Conservation (phyloP, 2,797 vertebrate species). For the Acipenser transmontanus region DNA sequence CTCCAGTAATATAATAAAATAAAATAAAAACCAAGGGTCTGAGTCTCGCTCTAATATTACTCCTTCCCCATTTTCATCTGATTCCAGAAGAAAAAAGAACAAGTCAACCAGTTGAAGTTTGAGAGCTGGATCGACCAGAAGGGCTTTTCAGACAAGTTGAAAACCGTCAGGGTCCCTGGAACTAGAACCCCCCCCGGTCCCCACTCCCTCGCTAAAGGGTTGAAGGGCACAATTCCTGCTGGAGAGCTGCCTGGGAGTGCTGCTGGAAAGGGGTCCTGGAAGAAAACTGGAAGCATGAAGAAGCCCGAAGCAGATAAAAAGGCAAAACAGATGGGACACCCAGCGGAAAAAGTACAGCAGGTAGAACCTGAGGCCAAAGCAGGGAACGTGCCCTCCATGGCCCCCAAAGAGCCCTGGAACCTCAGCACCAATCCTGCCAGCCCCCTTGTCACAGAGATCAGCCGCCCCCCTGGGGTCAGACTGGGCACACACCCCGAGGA, state of each 20-base stretch:
- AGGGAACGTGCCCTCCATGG: neutral
- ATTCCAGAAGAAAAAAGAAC: constrained; percentile 28
- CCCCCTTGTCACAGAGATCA: constrained; percentile 13
- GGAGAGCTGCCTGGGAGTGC: constrained; percentile 18
- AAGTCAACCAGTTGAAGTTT: constrained; percentile 26
- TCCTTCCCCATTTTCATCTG: neutral
- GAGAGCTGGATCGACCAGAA: constrained; percentile 41
- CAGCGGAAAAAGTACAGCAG: neutral
- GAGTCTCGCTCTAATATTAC: neutral
- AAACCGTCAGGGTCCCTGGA: neutral
- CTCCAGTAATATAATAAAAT: neutral
- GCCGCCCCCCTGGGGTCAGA: constrained; percentile 35
- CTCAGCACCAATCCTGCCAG: constrained; percentile 22
- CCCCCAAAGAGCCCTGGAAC: constrained; percentile 13
- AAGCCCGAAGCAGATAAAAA: neutral
- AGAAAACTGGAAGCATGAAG: neutral
- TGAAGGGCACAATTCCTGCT: constrained; percentile 25
- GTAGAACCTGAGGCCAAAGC: neutral
- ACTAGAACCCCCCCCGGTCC: constrained; percentile 13
- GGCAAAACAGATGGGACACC: neutral
- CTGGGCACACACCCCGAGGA: constrained; percentile 27
- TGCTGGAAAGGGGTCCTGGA: neutral
- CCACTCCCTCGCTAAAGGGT: constrained; percentile 12
- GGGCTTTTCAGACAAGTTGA: constrained; percentile 27
- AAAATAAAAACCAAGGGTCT: neutral